Evolutionary conservation across 2,113 vertebrate genomes (phyloP).

Genomic region (Cochlearius cochlearius): DNA sequence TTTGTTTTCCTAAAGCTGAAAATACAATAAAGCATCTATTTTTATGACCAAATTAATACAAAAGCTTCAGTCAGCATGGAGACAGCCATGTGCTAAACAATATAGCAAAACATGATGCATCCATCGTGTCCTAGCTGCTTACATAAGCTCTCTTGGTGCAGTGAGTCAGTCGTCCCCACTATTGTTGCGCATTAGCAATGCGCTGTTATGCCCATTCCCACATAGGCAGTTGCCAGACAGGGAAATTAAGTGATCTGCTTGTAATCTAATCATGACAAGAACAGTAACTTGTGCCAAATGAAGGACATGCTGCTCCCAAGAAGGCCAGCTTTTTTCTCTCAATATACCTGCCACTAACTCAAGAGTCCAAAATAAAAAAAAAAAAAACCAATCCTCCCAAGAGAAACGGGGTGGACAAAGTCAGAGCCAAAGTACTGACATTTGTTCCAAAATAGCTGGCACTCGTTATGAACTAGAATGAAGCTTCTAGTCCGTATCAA

Average conservation of each 20-base stretch:
- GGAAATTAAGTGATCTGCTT: not conserved
- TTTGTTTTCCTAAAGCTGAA: not conserved
- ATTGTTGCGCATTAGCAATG: not conserved
- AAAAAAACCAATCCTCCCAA: not conserved
- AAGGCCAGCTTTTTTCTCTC: not conserved
- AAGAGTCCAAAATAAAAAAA: not conserved
- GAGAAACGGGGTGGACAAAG: not conserved
- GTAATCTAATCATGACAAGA: not conserved
- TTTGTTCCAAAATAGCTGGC: not conserved
- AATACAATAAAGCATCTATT: not conserved
- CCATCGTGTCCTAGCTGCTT: not conserved
- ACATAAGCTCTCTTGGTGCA: not conserved
- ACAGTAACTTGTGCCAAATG: not conserved
- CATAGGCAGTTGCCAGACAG: not conserved
- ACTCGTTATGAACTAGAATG: not conserved
- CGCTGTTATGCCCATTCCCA: not conserved
- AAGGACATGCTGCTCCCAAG: not conserved
- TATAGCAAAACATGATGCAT: not conserved
- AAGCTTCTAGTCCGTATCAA: not conserved
- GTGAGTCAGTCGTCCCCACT: not conserved
- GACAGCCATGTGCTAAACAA: not conserved
- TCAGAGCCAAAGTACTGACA: not conserved
- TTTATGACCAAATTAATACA: not conserved
- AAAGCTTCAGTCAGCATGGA: not conserved
- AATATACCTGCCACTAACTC: not conserved